phyloP scores from a whole-genome alignment of 1,140 invertebrate genomes.

The Helicorthomorpha holstii region DNA sequence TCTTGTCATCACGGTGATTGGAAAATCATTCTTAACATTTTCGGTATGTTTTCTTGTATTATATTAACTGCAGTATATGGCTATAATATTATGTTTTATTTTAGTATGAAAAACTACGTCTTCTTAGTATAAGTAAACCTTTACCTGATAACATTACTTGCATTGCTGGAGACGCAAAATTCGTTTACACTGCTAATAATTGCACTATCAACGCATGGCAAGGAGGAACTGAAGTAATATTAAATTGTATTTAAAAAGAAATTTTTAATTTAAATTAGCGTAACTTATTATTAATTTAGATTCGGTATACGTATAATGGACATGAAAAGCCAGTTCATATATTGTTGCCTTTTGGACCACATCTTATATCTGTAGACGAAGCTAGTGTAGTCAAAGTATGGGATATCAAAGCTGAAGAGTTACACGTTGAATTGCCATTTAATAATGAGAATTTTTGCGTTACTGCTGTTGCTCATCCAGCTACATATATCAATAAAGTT shows the following conservation, averaged over 20 bases:
- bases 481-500: conserved; percentile 87
- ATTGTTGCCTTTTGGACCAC: conserved; percentile 68
- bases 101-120: conserved; percentile 52
- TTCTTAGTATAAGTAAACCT: conserved; percentile 61
- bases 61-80: background rate
- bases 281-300: conserved; percentile 10
- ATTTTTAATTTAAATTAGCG: background rate
- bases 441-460: conserved; percentile 52
- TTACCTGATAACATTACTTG: conserved; percentile 68
- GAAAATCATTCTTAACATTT: conserved; percentile 81
- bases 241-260: conserved; percentile 4
- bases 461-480: conserved; percentile 64
- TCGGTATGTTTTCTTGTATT: conserved; percentile 31
- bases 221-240: conserved; percentile 51
- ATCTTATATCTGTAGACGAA: conserved; percentile 72
- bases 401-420: conserved; percentile 55
- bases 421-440: conserved; percentile 37
- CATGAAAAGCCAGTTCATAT: conserved; percentile 53
- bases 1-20: conserved; percentile 72
- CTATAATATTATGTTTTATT: conserved; percentile 13
- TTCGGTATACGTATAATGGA: conserved; percentile 54
- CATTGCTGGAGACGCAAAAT: conserved; percentile 55
- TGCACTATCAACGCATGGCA: conserved; percentile 70
- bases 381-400: conserved; percentile 60
- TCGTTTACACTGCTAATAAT: conserved; percentile 61